Conservation (phyloP, 2,888 invertebrate genomes). For the Pristionchus maxplancki region DNA sequence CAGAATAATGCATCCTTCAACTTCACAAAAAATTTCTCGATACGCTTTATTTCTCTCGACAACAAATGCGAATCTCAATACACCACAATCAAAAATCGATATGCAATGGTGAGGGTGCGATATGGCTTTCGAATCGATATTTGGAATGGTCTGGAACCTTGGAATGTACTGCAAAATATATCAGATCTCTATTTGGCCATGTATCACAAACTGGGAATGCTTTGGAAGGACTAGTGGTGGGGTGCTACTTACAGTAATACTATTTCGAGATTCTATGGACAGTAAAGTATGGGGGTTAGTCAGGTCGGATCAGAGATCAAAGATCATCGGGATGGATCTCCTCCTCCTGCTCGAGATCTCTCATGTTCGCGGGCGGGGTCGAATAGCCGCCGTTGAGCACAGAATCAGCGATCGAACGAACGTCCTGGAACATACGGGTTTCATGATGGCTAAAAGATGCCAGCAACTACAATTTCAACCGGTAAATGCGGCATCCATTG, state of each 20-base stretch:
- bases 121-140: conserved; percentile 13
- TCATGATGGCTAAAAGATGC: too few species aligned
- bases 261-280: not conserved
- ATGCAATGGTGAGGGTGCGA: not conserved
- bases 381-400: conserved; percentile 55
- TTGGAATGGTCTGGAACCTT: conserved; percentile 12
- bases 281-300: not conserved
- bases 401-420: conserved; percentile 41
- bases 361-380: conserved; percentile 62
- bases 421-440: not conserved
- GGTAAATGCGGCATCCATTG: too few species aligned
- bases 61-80: not conserved
- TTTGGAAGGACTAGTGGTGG: not conserved
- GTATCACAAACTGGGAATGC: conserved; percentile 32
- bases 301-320: not conserved
- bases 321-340: conserved; percentile 8
- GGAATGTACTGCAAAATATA: not conserved
- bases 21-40: not conserved
- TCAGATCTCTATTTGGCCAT: not conserved
- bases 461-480: too few species aligned
- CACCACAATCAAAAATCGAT: not conserved
- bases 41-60: not conserved
- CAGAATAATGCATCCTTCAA: not conserved
- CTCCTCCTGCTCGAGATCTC: conserved; percentile 33
- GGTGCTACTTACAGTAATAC: not conserved